Conservation (phyloP, 2,797 vertebrate species). For the Megaceryle alcyon region DNA sequence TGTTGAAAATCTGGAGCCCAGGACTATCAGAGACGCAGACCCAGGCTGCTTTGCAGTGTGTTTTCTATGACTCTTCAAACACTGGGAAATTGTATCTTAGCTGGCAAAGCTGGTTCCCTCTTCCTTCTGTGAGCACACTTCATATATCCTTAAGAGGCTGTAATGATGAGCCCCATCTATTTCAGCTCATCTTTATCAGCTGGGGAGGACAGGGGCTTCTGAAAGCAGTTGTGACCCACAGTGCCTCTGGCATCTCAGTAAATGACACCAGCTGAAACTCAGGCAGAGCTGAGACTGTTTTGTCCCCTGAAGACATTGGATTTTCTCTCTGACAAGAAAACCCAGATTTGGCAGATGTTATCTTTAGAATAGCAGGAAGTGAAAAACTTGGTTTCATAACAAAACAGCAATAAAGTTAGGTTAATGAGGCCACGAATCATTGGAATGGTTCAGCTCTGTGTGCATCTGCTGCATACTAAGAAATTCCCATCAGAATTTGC, state of each 20-base stretch:
- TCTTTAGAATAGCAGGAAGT: constrained; percentile 22
- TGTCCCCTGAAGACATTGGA: neutral
- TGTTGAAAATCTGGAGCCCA: neutral
- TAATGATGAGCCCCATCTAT: neutral
- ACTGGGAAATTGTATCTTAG: neutral
- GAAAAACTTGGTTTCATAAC: constrained; percentile 36
- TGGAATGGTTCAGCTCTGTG: neutral
- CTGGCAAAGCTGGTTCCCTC: neutral
- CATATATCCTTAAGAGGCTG: neutral
- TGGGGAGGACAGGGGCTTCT: neutral
- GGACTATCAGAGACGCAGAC: neutral
- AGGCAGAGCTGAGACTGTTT: neutral
- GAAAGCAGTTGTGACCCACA: neutral
- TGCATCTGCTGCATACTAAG: neutral
- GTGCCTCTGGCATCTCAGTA: neutral
- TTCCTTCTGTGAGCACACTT: neutral
- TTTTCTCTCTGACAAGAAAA: constrained; percentile 2
- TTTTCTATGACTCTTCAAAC: neutral
- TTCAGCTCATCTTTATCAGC: neutral
- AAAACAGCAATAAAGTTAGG: constrained; percentile 2
- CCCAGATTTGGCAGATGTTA: constrained; percentile 9
- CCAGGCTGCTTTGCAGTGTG: neutral
- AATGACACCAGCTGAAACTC: neutral
- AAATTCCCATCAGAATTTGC: neutral
- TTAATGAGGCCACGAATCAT: constrained; percentile 7